Evolutionary conservation across 1,140 invertebrate genomes (phyloP).

Genomic region (Apis cerana): DNA sequence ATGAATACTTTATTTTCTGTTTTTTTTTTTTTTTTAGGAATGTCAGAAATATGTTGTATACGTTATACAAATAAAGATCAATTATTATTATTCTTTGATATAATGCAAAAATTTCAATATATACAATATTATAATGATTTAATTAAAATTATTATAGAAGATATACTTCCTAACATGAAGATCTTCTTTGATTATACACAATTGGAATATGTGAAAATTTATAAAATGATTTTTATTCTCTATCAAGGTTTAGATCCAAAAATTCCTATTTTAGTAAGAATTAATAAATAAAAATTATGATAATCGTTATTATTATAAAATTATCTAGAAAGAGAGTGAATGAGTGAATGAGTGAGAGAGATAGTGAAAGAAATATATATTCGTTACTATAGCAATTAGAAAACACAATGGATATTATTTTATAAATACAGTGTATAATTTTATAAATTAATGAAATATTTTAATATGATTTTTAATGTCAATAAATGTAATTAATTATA

Average conservation of each 20-base stretch:
- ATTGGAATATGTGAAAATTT: constrained; percentile 63
- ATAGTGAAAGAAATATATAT: not conserved
- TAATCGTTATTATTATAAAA: not conserved
- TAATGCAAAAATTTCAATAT: constrained; percentile 71
- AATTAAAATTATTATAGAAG: constrained; percentile 59
- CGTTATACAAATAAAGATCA: constrained; percentile 66
- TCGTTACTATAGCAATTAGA: constrained; percentile 55
- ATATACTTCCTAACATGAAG: constrained; percentile 63
- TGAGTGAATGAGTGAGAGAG: no score
- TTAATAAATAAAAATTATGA: constrained; percentile 53
- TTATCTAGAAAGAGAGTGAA: not conserved
- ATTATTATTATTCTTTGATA: constrained; percentile 63
- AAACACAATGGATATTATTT: not conserved
- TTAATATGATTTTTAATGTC: not conserved
- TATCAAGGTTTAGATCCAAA: constrained; percentile 70
- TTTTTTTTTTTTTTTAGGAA: constrained; percentile 60
- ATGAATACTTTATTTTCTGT: constrained; percentile 3
- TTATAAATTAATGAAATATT: constrained; percentile 3
- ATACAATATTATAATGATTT: constrained; percentile 67
- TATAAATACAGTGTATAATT: not conserved
- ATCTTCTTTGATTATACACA: constrained; percentile 50
- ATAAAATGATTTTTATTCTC: constrained; percentile 72
- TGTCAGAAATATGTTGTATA: constrained; percentile 59
- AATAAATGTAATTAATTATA: not conserved
- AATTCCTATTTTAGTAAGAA: constrained; percentile 67